Evolutionary conservation across 1,140 invertebrate genomes (phyloP).

Genomic region (Diabrotica undecimpunctata): DNA sequence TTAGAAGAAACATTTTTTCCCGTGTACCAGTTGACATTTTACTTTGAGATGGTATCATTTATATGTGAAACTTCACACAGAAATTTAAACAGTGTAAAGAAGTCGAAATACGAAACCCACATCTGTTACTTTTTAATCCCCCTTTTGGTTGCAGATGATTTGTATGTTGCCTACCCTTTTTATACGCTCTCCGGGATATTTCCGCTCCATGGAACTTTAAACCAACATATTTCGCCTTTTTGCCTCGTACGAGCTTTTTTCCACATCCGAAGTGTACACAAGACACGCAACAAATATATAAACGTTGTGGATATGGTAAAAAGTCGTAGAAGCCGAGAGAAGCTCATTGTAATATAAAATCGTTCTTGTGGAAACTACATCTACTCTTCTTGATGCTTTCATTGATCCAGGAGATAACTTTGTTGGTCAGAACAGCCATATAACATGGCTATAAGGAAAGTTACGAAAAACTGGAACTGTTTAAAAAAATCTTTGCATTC

Average conservation of each 20-base stretch:
- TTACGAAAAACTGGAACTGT: too few relatives aligned
- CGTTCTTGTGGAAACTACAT: neutral
- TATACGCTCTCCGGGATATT: slow-evolving; percentile 31
- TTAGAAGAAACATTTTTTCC: too few relatives aligned
- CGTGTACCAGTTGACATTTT: too few relatives aligned
- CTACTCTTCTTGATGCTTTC: neutral
- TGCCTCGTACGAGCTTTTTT: slow-evolving; percentile 13
- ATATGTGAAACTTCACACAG: neutral
- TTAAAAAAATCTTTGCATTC: too few relatives aligned
- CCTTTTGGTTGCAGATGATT: slow-evolving; percentile 31
- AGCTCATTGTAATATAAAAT: neutral
- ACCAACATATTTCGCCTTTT: slow-evolving; percentile 32
- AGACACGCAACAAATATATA: slow-evolving; percentile 15
- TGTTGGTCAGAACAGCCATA: too few relatives aligned
- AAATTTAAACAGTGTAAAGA: slow-evolving; percentile 16
- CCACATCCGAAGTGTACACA: slow-evolving; percentile 12
- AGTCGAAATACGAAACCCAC: slow-evolving; percentile 30
- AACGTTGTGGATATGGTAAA: neutral
- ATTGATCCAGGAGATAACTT: too few relatives aligned
- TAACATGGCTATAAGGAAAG: too few relatives aligned
- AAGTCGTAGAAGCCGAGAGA: neutral
- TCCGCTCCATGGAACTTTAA: slow-evolving; percentile 36
- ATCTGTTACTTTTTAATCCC: slow-evolving; percentile 37
- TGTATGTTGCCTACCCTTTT: slow-evolving; percentile 33
- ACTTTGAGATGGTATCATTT: too few relatives aligned